phyloP scores from a whole-genome alignment of 2,797 vertebrate genomes.

The Aldrovandia affinis region DNA sequence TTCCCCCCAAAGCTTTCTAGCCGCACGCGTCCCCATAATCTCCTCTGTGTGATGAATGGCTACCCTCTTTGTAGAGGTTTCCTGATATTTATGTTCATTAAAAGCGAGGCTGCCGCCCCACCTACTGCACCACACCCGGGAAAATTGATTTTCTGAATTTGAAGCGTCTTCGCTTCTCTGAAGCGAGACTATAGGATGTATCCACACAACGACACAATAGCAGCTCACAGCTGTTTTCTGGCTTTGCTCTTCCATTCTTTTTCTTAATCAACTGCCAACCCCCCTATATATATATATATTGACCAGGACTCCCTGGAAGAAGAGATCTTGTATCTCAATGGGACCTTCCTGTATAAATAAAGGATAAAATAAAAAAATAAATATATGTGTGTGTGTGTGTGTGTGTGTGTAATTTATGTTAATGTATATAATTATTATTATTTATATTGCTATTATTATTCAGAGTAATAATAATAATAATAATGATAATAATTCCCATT shows the following conservation, averaged over 20 bases:
- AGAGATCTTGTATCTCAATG: too few relatives aligned
- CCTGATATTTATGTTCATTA: constrained; percentile 9
- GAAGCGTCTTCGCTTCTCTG: not conserved
- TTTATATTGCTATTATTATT: too few relatives aligned
- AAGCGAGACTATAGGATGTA: not conserved
- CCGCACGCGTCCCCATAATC: not conserved
- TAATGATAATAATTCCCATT: too few relatives aligned
- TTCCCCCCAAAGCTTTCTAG: not conserved
- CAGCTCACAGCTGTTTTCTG: not conserved
- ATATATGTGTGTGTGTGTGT: too few relatives aligned
- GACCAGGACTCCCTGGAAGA: too few relatives aligned
- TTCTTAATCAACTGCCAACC: not conserved
- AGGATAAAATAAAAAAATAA: too few relatives aligned
- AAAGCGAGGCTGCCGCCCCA: not conserved
- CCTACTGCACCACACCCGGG: not conserved
- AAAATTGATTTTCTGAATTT: constrained; percentile 7
- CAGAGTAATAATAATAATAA: too few relatives aligned
- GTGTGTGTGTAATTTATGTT: too few relatives aligned
- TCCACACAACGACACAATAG: not conserved
- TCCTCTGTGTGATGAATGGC: not conserved
- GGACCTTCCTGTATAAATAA: too few relatives aligned
- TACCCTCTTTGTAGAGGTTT: not conserved
- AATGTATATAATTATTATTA: too few relatives aligned
- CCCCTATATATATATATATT: too few relatives aligned
- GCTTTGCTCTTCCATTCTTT: not conserved